These are phyloP conservation scores for Euplagia quadripunctaria DNA, from an alignment of 2,888 invertebrate species.

Conservation along the genomic window DNA sequence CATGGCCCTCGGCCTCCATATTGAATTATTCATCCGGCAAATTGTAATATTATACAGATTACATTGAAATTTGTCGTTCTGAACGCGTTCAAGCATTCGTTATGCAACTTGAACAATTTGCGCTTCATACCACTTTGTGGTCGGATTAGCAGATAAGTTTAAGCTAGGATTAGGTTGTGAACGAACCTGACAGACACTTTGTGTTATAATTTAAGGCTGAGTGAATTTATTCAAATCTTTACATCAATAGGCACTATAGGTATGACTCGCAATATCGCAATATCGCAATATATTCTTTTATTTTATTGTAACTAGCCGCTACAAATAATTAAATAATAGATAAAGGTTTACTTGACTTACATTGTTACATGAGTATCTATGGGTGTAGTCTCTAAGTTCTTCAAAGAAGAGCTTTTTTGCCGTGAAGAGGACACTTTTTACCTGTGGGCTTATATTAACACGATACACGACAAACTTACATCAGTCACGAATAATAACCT, in stretches of 20 bases:
- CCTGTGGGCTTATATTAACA: too few relatives aligned
- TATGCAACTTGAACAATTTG: slow-evolving; percentile 52
- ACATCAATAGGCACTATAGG: not conserved
- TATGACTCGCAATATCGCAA: not conserved
- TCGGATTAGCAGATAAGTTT: slow-evolving; percentile 13
- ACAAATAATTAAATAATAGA: too few relatives aligned
- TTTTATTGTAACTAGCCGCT: not conserved
- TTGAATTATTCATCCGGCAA: slow-evolving; percentile 83
- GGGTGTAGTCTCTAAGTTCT: too few relatives aligned
- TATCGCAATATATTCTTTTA: not conserved
- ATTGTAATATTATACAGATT: slow-evolving; percentile 83
- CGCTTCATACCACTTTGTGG: slow-evolving; percentile 25
- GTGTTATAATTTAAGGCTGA: not conserved
- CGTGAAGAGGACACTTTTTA: too few relatives aligned
- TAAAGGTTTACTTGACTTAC: too few relatives aligned
- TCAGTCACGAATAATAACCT: too few relatives aligned
- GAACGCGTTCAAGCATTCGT: slow-evolving; percentile 58
- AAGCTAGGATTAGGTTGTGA: not conserved
- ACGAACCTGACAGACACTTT: not conserved
- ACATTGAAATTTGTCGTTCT: slow-evolving; percentile 77
- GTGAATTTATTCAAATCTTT: not conserved
- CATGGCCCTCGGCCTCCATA: slow-evolving; percentile 65
- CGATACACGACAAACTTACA: too few relatives aligned
- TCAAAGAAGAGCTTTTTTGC: too few relatives aligned
- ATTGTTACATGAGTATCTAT: too few relatives aligned